Evolutionary conservation across 2,888 invertebrate species (phyloP).

Genomic region (Cantharis nigra): DNA sequence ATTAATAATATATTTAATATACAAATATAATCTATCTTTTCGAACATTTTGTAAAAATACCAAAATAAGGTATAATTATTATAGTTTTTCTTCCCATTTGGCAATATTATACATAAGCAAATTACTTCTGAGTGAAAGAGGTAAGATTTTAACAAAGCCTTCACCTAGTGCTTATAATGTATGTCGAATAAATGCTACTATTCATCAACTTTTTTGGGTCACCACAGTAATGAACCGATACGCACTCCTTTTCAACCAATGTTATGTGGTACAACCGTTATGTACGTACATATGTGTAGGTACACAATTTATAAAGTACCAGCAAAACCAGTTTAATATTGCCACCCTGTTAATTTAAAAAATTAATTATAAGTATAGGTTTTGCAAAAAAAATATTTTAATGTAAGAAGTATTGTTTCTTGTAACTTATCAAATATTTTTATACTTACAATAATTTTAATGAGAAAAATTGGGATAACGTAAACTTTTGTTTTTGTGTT

Average conservation of each 20-base stretch:
- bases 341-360: not conserved
- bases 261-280: not conserved
- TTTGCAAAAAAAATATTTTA: too few relatives aligned
- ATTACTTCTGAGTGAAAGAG: conserved; percentile 5
- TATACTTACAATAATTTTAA: not conserved
- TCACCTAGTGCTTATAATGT: conserved; percentile 1
- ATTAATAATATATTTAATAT: not conserved
- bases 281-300: not conserved
- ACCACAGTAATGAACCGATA: conserved; percentile 2
- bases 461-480: not conserved
- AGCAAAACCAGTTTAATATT: not conserved
- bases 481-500: not conserved
- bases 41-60: not conserved
- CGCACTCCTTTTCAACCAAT: not conserved
- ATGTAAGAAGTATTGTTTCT: too few relatives aligned
- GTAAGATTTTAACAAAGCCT: conserved; percentile 10
- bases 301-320: not conserved
- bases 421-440: too few relatives aligned
- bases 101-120: not conserved
- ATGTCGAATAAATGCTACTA: conserved; percentile 8
- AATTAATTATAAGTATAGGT: too few relatives aligned
- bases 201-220: conserved; percentile 7
- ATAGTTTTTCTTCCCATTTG: conserved; percentile 8
- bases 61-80: not conserved
- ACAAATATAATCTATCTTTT: not conserved